phyloP scores from a whole-genome alignment of 2,797 vertebrate species.

The Falco rusticolus region DNA sequence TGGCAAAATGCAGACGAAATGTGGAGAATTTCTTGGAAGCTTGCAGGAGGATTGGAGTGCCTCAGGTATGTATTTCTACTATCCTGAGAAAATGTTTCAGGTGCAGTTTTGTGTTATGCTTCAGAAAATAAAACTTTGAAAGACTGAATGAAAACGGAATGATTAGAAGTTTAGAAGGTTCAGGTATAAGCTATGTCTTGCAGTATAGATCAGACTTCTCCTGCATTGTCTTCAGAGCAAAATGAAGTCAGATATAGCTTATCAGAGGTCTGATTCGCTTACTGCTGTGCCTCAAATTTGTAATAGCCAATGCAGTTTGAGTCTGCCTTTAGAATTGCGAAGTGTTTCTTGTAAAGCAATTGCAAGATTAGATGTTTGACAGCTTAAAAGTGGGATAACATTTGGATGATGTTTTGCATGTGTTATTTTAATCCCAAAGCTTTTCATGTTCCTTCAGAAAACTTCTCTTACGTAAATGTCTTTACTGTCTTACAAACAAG shows the following conservation, averaged over 20 bases:
- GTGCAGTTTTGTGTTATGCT: background rate
- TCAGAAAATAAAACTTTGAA: constrained; percentile 2
- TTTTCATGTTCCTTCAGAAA: background rate
- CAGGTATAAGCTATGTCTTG: background rate
- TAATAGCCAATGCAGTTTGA: background rate
- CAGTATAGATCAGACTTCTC: background rate
- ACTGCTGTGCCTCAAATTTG: background rate
- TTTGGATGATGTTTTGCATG: background rate
- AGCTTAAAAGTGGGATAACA: background rate
- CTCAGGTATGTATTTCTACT: constrained; percentile 84
- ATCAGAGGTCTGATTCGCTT: background rate
- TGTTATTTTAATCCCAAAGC: background rate
- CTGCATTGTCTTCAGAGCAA: background rate
- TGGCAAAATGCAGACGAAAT: constrained; percentile 96
- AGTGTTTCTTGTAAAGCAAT: background rate
- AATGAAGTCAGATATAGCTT: background rate
- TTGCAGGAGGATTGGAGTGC: constrained; percentile 94
- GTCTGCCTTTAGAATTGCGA: background rate
- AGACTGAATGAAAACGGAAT: background rate
- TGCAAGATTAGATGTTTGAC: background rate
- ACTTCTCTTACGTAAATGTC: background rate
- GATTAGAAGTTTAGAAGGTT: background rate
- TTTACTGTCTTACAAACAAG: background rate
- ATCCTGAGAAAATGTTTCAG: background rate
- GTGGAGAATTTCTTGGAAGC: constrained; percentile 99